Evolutionary conservation across 35 echinoderm and acorn worm genomes (phyloP).

Genomic region (Patiria miniata): DNA sequence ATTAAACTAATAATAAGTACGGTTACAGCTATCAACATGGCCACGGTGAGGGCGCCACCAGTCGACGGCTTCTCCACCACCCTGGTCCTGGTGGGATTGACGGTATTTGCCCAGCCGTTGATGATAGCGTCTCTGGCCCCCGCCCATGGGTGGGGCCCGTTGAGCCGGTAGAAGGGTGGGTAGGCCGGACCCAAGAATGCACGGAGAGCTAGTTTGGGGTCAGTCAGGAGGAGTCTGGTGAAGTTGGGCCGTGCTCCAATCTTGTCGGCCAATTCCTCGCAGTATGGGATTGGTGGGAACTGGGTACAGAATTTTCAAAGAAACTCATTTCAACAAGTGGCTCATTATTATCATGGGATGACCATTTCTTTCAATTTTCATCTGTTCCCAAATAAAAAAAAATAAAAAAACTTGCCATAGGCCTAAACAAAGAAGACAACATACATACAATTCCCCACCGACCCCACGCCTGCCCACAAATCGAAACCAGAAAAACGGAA

Average conservation of each 20-base stretch:
- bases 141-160: slow-evolving; percentile 58
- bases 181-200: slow-evolving; percentile 66
- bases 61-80: background rate
- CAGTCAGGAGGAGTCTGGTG: slow-evolving; percentile 49
- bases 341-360: no score
- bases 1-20: background rate
- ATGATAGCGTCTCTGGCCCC: slow-evolving; percentile 63
- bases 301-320: slow-evolving; percentile 33
- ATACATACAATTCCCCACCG: no score
- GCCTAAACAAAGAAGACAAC: no score
- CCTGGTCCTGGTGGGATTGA: slow-evolving; percentile 38
- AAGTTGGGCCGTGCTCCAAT: slow-evolving; percentile 65
- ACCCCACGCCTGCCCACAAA: no score
- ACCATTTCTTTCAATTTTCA: no score
- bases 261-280: slow-evolving; percentile 45
- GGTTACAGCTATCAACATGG: background rate
- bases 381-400: no score
- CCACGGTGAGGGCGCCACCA: background rate
- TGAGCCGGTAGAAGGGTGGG: slow-evolving; percentile 50
- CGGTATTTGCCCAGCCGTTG: slow-evolving; percentile 61
- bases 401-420: no score
- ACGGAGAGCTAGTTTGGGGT: slow-evolving; percentile 61
- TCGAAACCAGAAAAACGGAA: no score
- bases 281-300: slow-evolving; percentile 58
- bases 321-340: no score